Evolutionary conservation across 1,140 invertebrate genomes (phyloP).

Genomic region (Leguminivora glycinivorella): DNA sequence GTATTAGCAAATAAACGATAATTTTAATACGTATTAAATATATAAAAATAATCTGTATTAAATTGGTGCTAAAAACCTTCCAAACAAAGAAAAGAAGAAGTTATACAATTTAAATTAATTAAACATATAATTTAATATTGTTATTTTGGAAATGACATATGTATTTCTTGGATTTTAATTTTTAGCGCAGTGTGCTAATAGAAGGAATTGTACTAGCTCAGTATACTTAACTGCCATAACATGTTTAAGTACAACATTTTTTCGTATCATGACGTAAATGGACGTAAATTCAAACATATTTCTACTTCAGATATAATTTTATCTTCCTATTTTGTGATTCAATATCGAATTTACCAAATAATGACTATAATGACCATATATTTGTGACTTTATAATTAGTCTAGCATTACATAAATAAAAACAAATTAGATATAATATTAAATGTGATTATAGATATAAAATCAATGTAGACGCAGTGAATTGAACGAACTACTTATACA

Average conservation of each 20-base stretch:
- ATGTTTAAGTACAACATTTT: neutral
- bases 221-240: neutral
- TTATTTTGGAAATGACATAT: neutral
- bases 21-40: neutral
- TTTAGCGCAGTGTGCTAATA: neutral
- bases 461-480: constrained; percentile 19
- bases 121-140: neutral
- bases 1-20: neutral
- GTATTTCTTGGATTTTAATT: neutral
- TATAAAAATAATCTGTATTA: neutral
- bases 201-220: neutral
- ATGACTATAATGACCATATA: constrained; percentile 6
- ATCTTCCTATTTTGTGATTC: neutral
- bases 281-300: neutral
- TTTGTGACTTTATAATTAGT: constrained; percentile 1
- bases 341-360: constrained; percentile 18
- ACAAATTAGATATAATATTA: constrained; percentile 23
- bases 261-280: neutral
- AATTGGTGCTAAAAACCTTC: neutral
- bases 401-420: constrained; percentile 1
- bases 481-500: constrained; percentile 27
- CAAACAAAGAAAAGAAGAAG: no score
- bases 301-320: neutral
- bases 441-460: constrained; percentile 24
- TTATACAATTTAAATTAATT: no score